Evolutionary conservation across 2,888 invertebrate species (phyloP).

Genomic region (Netelia inedita): DNA sequence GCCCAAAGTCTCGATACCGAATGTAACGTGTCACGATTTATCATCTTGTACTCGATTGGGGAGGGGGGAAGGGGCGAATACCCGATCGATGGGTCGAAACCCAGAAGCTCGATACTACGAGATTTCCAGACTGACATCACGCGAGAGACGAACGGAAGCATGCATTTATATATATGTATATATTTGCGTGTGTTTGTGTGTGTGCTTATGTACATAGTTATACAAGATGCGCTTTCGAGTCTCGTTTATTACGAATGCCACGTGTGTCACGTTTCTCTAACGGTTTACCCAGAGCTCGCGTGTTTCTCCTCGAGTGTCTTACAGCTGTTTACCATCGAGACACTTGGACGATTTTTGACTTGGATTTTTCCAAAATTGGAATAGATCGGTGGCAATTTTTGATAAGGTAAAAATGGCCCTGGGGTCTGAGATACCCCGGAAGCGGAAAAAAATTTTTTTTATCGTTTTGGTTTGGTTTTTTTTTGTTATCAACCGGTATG

Average conservation of each 20-base stretch:
- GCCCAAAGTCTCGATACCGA: neutral
- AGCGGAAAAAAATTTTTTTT: neutral
- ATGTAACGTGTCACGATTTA: neutral
- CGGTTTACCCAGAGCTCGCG: constrained; percentile 66
- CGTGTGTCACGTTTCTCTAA: constrained; percentile 74
- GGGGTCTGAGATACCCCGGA: neutral
- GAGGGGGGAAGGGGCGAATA: too few species aligned
- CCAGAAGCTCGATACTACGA: constrained; percentile 8
- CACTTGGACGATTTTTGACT: too few species aligned
- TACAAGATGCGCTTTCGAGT: constrained; percentile 52
- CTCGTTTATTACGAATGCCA: constrained; percentile 70
- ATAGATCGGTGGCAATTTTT: too few species aligned
- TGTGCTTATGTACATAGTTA: constrained; percentile 11
- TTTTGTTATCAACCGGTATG: too few species aligned
- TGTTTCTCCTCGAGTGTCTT: constrained; percentile 23
- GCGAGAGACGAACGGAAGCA: constrained; percentile 13
- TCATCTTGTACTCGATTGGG: neutral
- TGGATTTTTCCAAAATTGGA: too few species aligned
- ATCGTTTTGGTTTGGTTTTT: too few species aligned
- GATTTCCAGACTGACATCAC: constrained; percentile 10
- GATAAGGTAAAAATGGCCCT: too few species aligned
- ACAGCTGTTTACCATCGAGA: constrained; percentile 35
- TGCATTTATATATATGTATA: constrained; percentile 18
- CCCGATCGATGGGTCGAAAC: constrained; percentile 10
- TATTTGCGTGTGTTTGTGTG: constrained; percentile 18